Evolutionary conservation across 2,888 invertebrate genomes (phyloP), one percentile per base, ranked within the genome.

Genomic region (Synergus japonicus): DNA sequence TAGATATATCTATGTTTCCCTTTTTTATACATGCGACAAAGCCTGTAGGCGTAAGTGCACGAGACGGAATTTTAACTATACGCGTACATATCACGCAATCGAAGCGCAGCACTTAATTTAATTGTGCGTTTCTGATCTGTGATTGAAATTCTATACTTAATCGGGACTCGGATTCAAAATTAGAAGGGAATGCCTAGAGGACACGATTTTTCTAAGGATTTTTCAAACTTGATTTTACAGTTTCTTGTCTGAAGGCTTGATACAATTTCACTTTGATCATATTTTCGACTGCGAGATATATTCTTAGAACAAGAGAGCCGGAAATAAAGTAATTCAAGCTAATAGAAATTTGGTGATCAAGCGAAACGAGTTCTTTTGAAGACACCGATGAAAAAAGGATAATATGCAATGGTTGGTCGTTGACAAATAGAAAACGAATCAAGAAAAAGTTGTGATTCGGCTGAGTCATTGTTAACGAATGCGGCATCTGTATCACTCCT

Each of bases 41-140:
- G 73, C 73, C 73, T 73, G 73, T 73, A 73, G 73, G 73, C 73
- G 73, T 73, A 37, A 73, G 73, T 73, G 73, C 49, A 54, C 73
- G 49, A 54, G 73, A 15, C 37, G 73, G 49, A 73, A 73, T 73
- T 73, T 73, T 54, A 73, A 73, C 73, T 73, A 29, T 29, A 29
- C 49, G 49, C 22, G 46, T 22, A 69, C 49, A 49, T 69, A 54
- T 73, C 49, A 37, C 37, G 73, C 73, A 73, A 73, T 73, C 73
- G 54, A 73, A 54, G 54, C 73, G 29, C 73, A 73, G 54, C n/a
- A 73, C 73, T 73, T 73, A 54, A 73, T 54, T 73, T 73, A 73
- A 73, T 73, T 73, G 73, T 73, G 49, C 37, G 73, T 73, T 54
- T 73, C 49, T 49, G 46, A 29, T 69, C 15, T 73, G 13, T 73